phyloP scores from a whole-genome alignment of 2,113 vertebrate genomes.

The Porphyrio hochstetteri region DNA sequence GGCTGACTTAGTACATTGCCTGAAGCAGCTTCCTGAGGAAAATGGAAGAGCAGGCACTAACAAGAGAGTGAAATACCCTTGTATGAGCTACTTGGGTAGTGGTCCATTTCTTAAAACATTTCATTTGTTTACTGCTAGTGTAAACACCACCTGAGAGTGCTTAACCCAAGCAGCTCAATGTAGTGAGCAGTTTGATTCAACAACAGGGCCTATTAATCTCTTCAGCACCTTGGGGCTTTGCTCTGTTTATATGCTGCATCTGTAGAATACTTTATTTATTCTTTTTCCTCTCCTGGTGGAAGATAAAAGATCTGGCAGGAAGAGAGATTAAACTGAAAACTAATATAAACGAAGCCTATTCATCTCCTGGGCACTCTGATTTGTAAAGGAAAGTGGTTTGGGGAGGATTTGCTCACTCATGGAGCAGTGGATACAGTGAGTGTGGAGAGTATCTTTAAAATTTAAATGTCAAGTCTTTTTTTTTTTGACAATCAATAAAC shows the following conservation, averaged over 20 bases:
- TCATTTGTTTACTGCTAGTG: constrained; percentile 31
- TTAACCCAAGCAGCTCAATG: constrained; percentile 42
- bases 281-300: constrained; percentile 57
- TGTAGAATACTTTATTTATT: constrained; percentile 72
- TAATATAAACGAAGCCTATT: constrained; percentile 73
- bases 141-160: constrained; percentile 58
- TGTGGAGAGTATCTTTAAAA: constrained; percentile 58
- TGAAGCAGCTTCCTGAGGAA: background rate
- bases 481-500: constrained; percentile 50
- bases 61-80: background rate
- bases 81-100: background rate
- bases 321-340: constrained; percentile 77
- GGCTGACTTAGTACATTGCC: background rate
- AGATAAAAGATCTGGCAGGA: constrained; percentile 77
- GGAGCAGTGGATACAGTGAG: constrained; percentile 8
- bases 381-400: constrained; percentile 20
- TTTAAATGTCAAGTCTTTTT: constrained; percentile 55
- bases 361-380: constrained; percentile 67
- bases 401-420: constrained; percentile 35
- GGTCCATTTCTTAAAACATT: background rate
- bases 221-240: constrained; percentile 40
- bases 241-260: constrained; percentile 55
- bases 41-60: background rate
- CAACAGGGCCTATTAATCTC: constrained; percentile 68
- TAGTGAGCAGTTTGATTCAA: constrained; percentile 61